Evolutionary conservation across 2,888 invertebrate species (phyloP).

Genomic region (Cantharis rufa): DNA sequence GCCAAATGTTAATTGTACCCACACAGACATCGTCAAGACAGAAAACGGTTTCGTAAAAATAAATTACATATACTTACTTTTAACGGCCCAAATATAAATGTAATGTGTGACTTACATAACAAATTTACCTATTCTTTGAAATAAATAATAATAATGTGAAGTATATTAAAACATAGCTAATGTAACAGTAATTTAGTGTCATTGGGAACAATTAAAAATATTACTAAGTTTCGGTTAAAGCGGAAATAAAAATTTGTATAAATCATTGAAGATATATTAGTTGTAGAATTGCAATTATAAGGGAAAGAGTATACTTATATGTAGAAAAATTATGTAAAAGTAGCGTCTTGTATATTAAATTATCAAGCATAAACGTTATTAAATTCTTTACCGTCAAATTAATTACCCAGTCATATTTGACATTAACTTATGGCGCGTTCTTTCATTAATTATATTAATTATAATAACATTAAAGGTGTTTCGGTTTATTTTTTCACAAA

Average conservation of each 20-base stretch:
- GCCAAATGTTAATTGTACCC: neutral
- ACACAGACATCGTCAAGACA: neutral
- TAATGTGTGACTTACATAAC: neutral
- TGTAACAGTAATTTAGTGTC: neutral
- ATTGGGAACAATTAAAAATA: neutral
- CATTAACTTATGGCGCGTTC: neutral
- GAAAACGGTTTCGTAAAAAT: neutral
- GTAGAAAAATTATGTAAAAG: neutral
- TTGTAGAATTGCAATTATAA: neutral
- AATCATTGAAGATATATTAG: neutral
- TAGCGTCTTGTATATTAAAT: neutral
- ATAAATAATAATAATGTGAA: neutral
- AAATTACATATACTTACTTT: neutral
- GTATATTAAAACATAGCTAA: neutral
- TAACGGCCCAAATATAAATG: neutral
- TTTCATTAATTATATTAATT: neutral
- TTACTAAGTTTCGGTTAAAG: neutral
- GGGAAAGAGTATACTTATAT: too few species aligned
- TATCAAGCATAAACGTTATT: neutral
- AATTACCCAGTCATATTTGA: neutral
- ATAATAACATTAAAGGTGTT: neutral
- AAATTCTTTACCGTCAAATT: neutral
- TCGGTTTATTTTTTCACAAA: neutral
- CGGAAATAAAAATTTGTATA: neutral
- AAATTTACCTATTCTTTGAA: neutral